A percentile compares a stretch with the other conserved stretches of the same genome.
Evolutionary conservation across 2,888 invertebrate genomes (phyloP).

Genomic region (Hydriomena furcata): DNA sequence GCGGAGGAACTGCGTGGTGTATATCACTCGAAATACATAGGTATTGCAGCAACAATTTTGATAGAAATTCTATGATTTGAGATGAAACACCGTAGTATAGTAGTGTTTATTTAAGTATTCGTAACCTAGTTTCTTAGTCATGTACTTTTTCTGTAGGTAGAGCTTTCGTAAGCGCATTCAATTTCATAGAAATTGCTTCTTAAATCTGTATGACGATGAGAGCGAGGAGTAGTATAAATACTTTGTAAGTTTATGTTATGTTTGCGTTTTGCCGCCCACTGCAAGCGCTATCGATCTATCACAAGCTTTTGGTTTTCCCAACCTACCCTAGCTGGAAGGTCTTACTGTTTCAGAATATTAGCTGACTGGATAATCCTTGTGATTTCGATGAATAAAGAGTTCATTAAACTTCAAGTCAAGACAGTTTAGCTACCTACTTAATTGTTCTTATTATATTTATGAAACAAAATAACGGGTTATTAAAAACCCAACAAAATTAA

Average conservation of each 20-base stretch:
- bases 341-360: no score
- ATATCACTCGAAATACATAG: conserved; percentile 38
- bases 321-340: not conserved
- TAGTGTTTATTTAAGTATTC: not conserved
- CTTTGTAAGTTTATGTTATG: not conserved
- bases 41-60: conserved; percentile 23
- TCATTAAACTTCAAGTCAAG: no score
- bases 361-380: no score
- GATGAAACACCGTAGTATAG: not conserved
- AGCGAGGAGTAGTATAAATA: not conserved
- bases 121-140: not conserved
- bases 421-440: no score
- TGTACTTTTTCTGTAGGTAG: conserved; percentile 3
- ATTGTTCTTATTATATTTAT: no score
- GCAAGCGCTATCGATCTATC: conserved; percentile 17
- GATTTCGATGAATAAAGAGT: no score
- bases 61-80: not conserved
- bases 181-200: no score
- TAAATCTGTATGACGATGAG: not conserved
- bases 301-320: conserved; percentile 14
- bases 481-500: no score
- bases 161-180: no score
- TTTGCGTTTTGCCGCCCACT: conserved; percentile 16
- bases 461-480: no score
- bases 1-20: conserved; percentile 37